Conservation (phyloP, 2,888 invertebrate species). For the Gibbula magus region DNA sequence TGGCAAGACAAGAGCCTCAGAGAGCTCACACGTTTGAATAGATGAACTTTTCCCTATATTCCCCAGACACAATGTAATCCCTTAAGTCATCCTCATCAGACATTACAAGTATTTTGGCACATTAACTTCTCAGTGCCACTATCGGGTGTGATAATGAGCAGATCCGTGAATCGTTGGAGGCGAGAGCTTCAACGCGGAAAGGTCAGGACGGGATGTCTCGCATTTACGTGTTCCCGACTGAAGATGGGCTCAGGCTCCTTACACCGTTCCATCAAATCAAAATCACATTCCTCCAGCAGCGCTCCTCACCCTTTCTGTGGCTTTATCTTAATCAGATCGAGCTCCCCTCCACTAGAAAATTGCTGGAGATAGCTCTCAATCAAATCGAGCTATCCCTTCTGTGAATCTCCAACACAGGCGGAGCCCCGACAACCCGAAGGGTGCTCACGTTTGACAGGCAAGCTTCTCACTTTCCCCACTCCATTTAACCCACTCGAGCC, state of each 20-base stretch:
- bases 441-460: conserved; percentile 13
- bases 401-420: background rate
- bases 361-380: conserved; percentile 18
- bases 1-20: no score
- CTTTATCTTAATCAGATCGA: conserved; percentile 22
- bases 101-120: conserved; percentile 19
- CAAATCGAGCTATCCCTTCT: conserved; percentile 14
- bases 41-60: conserved; percentile 12
- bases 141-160: conserved; percentile 12
- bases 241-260: background rate
- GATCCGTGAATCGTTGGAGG: background rate
- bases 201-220: conserved; percentile 16
- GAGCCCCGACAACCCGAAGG: background rate
- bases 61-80: background rate
- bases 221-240: background rate
- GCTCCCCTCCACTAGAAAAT: conserved; percentile 19
- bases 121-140: background rate
- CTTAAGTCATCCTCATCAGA: conserved; percentile 12
- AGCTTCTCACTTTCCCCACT: conserved; percentile 12
- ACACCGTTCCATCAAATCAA: conserved; percentile 11
- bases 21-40: background rate
- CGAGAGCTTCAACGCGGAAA: background rate
- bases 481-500: background rate
- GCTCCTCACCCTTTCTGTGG: background rate
- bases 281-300: conserved; percentile 18